These are phyloP conservation scores for Salvator merianae DNA, from an alignment of 2,113 vertebrate species.

Conservation along the genomic window DNA sequence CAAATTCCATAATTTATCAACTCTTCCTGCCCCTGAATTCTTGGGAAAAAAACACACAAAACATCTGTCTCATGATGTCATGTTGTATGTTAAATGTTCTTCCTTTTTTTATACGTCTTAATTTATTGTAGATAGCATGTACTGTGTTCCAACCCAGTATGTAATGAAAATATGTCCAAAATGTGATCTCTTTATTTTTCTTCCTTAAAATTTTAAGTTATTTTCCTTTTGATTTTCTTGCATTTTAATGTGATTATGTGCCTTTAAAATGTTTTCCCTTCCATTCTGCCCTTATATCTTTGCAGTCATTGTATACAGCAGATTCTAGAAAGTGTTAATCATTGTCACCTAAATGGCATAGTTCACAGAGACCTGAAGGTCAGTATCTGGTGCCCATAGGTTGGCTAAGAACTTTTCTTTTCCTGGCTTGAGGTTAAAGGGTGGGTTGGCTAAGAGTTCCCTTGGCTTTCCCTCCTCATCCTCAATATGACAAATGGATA, in stretches of 20 bases:
- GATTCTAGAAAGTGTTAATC: slow-evolving; percentile 99
- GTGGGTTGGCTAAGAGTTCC: slow-evolving; percentile 59
- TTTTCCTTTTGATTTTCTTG: slow-evolving; percentile 68
- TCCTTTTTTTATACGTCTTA: slow-evolving; percentile 50
- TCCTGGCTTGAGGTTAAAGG: slow-evolving; percentile 68
- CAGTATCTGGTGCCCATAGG: slow-evolving; percentile 83
- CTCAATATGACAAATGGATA: slow-evolving; percentile 36
- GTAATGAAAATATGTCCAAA: slow-evolving; percentile 56
- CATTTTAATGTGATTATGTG: slow-evolving; percentile 77
- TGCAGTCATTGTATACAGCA: slow-evolving; percentile 99
- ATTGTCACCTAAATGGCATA: slow-evolving; percentile 96
- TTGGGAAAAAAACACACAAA: slow-evolving; percentile 40
- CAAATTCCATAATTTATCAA: not conserved
- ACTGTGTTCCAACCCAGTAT: slow-evolving; percentile 51
- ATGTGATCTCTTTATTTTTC: slow-evolving; percentile 56
- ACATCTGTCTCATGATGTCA: slow-evolving; percentile 54
- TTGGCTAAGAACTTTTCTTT: slow-evolving; percentile 63
- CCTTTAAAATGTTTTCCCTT: slow-evolving; percentile 86
- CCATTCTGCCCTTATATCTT: slow-evolving; percentile 88
- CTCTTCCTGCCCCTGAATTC: slow-evolving; percentile 37
- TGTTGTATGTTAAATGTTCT: slow-evolving; percentile 57
- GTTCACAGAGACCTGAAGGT: slow-evolving; percentile 99
- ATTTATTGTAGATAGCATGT: slow-evolving; percentile 48
- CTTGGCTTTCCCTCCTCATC: slow-evolving; percentile 60
- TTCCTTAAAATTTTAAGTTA: slow-evolving; percentile 51